Conservation (phyloP, 1,140 invertebrate genomes). For the Drosophila insularis region DNA sequence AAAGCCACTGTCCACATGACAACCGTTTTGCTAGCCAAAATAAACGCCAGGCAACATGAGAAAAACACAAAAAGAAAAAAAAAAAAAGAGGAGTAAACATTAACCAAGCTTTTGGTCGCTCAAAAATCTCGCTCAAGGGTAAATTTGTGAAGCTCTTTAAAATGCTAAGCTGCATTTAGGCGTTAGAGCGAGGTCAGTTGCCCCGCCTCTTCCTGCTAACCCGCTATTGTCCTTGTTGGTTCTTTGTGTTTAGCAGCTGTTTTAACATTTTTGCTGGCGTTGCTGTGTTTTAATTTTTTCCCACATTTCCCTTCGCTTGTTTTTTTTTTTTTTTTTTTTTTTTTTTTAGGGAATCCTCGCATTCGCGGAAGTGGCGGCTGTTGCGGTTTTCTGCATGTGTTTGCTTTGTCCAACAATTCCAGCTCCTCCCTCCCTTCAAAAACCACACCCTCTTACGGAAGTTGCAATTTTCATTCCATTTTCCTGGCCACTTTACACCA, state of each 20-base stretch:
- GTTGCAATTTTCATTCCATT: slow-evolving; percentile 35
- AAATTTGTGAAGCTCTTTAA: slow-evolving; percentile 73
- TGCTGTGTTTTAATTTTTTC: slow-evolving; percentile 36
- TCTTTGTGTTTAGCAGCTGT: slow-evolving; percentile 70
- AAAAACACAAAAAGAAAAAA: background rate
- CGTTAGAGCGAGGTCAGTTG: slow-evolving; percentile 45
- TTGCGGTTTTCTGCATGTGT: slow-evolving; percentile 70
- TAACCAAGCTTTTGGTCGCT: slow-evolving; percentile 39
- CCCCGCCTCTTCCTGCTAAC: slow-evolving; percentile 6
- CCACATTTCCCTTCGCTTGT: slow-evolving; percentile 15
- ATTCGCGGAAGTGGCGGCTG: slow-evolving; percentile 73
- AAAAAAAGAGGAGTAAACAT: slow-evolving; percentile 29
- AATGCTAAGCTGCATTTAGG: slow-evolving; percentile 75
- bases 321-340: background rate
- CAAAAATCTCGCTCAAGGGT: slow-evolving; percentile 49
- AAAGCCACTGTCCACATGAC: slow-evolving; percentile 5
- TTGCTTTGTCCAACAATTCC: slow-evolving; percentile 42
- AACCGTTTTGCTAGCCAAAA: slow-evolving; percentile 51
- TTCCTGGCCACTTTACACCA: slow-evolving; percentile 25
- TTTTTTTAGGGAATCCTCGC: slow-evolving; percentile 38
- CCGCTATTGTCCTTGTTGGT: slow-evolving; percentile 26
- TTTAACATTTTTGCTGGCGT: slow-evolving; percentile 69
- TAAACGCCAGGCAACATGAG: slow-evolving; percentile 48
- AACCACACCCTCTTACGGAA: background rate
- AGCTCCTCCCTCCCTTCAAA: background rate